Percentiles rank a stretch among this genome's conserved stretches.
phyloP scores from a whole-genome alignment of 2,888 invertebrate genomes.

The Neoaliturus tenellus region DNA sequence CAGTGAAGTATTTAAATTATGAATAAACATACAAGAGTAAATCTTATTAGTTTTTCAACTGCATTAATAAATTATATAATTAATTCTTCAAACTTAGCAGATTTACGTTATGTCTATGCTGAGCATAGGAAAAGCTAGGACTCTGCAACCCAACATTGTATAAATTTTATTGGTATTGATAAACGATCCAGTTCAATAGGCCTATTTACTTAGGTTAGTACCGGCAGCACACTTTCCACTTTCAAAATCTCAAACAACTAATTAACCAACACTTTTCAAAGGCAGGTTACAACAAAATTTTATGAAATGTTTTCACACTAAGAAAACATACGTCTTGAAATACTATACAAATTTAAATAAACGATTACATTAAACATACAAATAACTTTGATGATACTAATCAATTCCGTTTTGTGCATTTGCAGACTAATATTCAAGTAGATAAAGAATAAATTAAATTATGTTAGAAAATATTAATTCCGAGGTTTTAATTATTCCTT shows the following conservation, averaged over 20 bases:
- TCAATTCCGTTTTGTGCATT: slow-evolving; percentile 49
- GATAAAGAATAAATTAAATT: neutral
- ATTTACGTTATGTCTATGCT: neutral
- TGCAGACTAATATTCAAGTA: slow-evolving; percentile 18
- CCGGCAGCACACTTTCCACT: too few species aligned
- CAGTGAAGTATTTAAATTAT: neutral
- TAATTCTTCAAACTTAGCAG: neutral
- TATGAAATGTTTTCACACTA: neutral
- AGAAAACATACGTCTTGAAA: neutral
- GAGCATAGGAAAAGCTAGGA: neutral
- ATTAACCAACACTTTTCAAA: slow-evolving; percentile 32
- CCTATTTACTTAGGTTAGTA: too few species aligned
- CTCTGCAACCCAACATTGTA: slow-evolving; percentile 25
- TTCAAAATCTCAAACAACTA: neutral
- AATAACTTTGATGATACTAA: neutral
- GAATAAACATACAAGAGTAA: neutral
- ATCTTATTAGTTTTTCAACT: neutral
- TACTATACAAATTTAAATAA: neutral
- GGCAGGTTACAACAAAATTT: neutral
- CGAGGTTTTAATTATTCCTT: neutral
- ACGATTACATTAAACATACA: slow-evolving; percentile 9
- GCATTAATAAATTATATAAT: neutral
- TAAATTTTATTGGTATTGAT: too few species aligned
- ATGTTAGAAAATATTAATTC: neutral
- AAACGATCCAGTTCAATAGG: too few species aligned